phyloP scores from a whole-genome alignment of 2,113 vertebrate species.

The Romanogobio albipinnatus region DNA sequence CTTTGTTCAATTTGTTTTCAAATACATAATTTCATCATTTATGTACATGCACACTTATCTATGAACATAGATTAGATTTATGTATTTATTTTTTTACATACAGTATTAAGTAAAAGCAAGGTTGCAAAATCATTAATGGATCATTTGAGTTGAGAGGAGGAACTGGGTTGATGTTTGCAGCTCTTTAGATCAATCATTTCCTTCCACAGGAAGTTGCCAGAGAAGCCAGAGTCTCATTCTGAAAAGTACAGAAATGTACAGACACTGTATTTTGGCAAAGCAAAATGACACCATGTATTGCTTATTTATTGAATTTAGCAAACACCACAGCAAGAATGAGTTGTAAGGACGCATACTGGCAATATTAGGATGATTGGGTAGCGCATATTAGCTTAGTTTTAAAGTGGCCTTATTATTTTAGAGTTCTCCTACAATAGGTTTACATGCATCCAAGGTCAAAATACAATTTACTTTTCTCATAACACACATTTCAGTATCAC shows the following conservation, averaged over 20 bases:
- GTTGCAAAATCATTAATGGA: constrained; percentile 3
- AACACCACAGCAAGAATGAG: neutral
- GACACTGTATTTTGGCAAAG: neutral
- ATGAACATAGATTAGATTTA: neutral
- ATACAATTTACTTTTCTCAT: no score
- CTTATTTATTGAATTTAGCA: neutral
- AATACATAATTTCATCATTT: neutral
- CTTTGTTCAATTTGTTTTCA: neutral
- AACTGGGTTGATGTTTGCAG: constrained; percentile 15
- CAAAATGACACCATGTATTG: neutral
- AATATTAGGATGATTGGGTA: neutral
- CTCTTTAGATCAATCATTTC: constrained; percentile 29
- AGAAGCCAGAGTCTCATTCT: constrained; percentile 4
- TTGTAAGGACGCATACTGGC: neutral
- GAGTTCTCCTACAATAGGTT: no score
- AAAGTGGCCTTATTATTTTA: no score
- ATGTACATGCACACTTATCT: neutral
- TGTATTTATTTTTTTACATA: neutral
- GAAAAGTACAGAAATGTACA: neutral
- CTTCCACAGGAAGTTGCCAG: constrained; percentile 31
- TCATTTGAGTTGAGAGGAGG: neutral
- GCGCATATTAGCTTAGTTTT: no score
- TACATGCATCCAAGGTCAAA: no score
- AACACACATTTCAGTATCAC: no score
- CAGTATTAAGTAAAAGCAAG: neutral